Base-by-base conservation (phyloP, 1,140 invertebrate species). In the Hycleus cichorii region DNA sequence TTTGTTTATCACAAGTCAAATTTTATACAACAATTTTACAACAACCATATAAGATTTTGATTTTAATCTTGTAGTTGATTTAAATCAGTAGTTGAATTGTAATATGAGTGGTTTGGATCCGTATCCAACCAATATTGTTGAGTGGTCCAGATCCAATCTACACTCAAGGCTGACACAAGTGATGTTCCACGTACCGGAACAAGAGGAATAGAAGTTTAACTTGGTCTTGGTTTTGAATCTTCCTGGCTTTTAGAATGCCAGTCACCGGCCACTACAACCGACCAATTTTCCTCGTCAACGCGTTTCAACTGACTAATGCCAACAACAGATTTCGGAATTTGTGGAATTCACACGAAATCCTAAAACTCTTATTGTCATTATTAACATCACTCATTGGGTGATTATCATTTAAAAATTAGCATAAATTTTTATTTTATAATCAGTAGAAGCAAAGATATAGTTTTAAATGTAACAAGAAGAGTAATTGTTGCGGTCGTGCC, bases 181-280 rank as follows among this genome's bases (percentile, higher is more conserved):
- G 60, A 63, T 63, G 60, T 63, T 57, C 60, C 48, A 57, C 60
- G 60, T 53, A 44, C 57, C 60, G 60, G 60, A 63, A 63, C 57
- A 62, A 58, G 60, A 58, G 51, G 40, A 42, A 25, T 45, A 53
- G 51, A 53, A 32, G 42, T 53, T 45, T 45, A 45, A 45, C n/a
- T 9, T 53, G 42, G 51, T 27, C 51, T 32, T 32, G 32, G 32
- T 32, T 32, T 52, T 53, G 43, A 45, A 32, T 42, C 51, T 53
- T 53, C 51, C 51, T 53, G 51, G 32, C 32, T 53, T 53, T 53
- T 53, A 26, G 46, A 42, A 53, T 45, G 39, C 51, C 51, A 42
- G 43, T 53, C 51, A 53, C 51, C 51, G 43, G 42, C 44, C 49
- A 42, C 49, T 46, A 48, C 54, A 61, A 61, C 46, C 59, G 52